phyloP scores from a whole-genome alignment of 2,797 vertebrate genomes.

The Alectoris magna region DNA sequence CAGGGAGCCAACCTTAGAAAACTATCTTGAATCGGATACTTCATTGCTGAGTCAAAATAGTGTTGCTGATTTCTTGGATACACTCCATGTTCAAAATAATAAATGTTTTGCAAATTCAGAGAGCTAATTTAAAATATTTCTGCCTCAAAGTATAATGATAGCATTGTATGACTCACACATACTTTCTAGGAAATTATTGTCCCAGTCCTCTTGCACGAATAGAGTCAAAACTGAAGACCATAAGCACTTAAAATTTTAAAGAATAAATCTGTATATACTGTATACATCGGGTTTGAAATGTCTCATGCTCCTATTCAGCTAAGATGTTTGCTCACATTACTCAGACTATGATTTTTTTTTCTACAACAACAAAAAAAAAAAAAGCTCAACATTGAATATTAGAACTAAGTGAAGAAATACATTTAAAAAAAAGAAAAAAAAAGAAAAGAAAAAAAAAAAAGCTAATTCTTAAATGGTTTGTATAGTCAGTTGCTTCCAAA shows the following conservation, averaged over 20 bases:
- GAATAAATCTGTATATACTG: not conserved
- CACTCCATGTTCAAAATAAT: not conserved
- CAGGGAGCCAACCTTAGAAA: not conserved
- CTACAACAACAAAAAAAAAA: not conserved
- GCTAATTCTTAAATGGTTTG: not conserved
- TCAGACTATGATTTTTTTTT: not conserved
- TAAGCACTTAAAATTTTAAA: not conserved
- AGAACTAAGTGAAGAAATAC: no score
- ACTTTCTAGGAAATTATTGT: not conserved
- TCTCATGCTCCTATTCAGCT: not conserved
- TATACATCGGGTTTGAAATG: not conserved
- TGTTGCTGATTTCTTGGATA: fast-evolving
- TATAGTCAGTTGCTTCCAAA: not conserved
- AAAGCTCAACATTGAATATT: not conserved
- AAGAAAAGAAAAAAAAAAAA: no score
- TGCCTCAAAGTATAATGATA: not conserved
- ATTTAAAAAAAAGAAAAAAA: no score
- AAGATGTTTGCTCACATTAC: not conserved
- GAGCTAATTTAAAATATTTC: not conserved
- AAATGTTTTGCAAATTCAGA: not conserved
- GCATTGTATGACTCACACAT: not conserved
- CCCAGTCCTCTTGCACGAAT: not conserved
- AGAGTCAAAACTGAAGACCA: not conserved
- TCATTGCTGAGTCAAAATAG: not conserved
- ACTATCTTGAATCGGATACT: not conserved